A percentile compares a stretch with the other conserved stretches of the same genome.
Evolutionary conservation across 2,113 vertebrate species (phyloP).

Genomic region (Collichthys lucidus): DNA sequence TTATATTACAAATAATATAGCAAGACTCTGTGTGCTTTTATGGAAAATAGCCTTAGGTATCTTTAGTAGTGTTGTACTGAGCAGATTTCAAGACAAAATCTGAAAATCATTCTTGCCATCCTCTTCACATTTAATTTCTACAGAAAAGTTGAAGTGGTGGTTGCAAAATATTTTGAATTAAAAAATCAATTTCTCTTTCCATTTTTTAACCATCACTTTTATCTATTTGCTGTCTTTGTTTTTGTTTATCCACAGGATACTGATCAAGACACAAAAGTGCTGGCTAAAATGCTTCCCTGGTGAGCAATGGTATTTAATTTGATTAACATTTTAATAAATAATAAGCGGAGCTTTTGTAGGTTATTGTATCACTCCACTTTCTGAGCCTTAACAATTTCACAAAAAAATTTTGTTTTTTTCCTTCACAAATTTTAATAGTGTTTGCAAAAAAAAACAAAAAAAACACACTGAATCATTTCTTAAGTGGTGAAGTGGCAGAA

Average conservation of each 20-base stretch:
- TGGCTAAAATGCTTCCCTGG: conserved; percentile 20
- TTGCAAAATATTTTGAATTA: background rate
- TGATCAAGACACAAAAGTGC: conserved; percentile 8
- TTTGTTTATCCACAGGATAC: background rate
- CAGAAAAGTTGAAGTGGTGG: background rate
- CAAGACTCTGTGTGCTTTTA: background rate
- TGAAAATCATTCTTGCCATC: background rate
- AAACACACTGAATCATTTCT: background rate
- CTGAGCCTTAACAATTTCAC: background rate
- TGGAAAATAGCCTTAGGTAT: background rate
- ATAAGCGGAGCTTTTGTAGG: background rate
- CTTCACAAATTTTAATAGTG: background rate
- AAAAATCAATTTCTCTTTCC: background rate
- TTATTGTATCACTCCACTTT: background rate
- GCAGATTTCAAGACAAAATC: background rate
- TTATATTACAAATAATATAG: background rate
- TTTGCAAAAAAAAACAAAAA: background rate
- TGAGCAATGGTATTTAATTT: background rate
- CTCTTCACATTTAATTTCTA: background rate
- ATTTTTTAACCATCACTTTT: background rate
- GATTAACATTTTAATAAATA: conserved; percentile 23
- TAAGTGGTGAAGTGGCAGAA: background rate
- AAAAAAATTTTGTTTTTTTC: background rate
- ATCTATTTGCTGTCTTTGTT: conserved; percentile 8
- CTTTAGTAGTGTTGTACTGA: background rate